Evolutionary conservation across 2,888 invertebrate species (phyloP), one percentile per base, ranked within the genome.

Genomic region (Acholoe squamosa): DNA sequence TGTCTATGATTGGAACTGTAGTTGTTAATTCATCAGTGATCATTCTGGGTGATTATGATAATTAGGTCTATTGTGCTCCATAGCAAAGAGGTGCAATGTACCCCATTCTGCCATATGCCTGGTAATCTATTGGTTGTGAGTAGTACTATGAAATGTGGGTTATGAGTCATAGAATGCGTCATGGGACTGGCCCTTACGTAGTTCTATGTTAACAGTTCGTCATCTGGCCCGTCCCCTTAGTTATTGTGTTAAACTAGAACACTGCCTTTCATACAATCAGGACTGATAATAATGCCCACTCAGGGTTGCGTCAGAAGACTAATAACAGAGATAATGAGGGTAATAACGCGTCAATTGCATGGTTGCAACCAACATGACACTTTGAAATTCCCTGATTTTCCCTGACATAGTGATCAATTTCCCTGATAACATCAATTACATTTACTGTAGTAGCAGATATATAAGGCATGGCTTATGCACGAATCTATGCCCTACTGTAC

Each of bases 121-220:
- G 43, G 43, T 10, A 10, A 10, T 43, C 5, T 43, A 43, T 43
- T 43, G 43, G 43, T 43, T n/a, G 61, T 61, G 25, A 61, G 61
- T 61, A 61, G 61, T 61, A n/a, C 61, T n/a, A n/a, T 19, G 61
- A 61, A 61, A 14, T 61, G 19, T 5, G 61, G 14, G 61, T n/a
- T 61, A 61, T 61, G 61, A 61, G 61, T 61, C 61, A 61, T 61
- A 61, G 5, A n/a, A n/a, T n/a, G 61, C 61, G 61, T 43, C 43
- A 43, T 43, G 10, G 43, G 43, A 43, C 3, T 43, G 10, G 43
- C 43, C 43, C 43, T 43, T 43, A 43, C 43, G n/a, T n/a, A 43
- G 43, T 10, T 43, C 43, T 43, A 10, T 43, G 19, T 19, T 61
- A 61, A 61, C 3, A 61, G 10, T 3, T 3, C 25, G 14, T 61